Base-by-base conservation (phyloP, 2,888 invertebrate species). In the Sarcophaga variegata region DNA sequence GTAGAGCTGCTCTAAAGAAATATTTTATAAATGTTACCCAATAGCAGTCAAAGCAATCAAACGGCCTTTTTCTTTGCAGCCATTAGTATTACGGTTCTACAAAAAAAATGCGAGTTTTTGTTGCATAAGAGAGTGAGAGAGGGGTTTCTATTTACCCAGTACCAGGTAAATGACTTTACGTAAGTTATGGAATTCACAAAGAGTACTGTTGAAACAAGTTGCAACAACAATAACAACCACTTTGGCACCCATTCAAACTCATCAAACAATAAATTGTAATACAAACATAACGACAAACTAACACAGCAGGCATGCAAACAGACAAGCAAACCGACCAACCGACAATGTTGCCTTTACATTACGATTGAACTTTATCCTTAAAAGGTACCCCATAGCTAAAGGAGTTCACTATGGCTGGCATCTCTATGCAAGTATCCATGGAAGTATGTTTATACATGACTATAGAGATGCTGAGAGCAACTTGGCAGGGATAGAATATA, bases 191-290 rank as follows among this genome's bases (percentile, higher is more conserved):
- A 54, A 54, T 14, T 5, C 12, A 37, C 37, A 71, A 27, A n/a
- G 22, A 14, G 17, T 72, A 8, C 25, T 45, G 70, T 63, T 62
- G 78, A 63, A 62, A 49, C 25, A 6, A 27, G n/a, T 66, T 74
- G 4, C 62, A 74, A 59, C 2, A 74, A 59, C 2, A 74, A 69
- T 74, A 54, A 54, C 54, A 54, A 64, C 66, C 49, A 74, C 78
- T 67, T 67, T 79, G 79, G 69, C 83, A 70, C n/a, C 54, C 54
- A 79, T 75, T 79, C 63, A 74, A 74, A 74, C 63, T 79, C 74
- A 83, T 69, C 74, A 74, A 62, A 74, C 67, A 78, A 54, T 49
- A 67, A 81, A 81, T 70, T 76, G 63, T 4, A 62, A 20, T 10
- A 74, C 74, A 74, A 59, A 47, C 22, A 60, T 14, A n/a, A 45